Evolutionary conservation across 2,113 vertebrate species (phyloP).

Genomic region (Morphnarchus princeps): DNA sequence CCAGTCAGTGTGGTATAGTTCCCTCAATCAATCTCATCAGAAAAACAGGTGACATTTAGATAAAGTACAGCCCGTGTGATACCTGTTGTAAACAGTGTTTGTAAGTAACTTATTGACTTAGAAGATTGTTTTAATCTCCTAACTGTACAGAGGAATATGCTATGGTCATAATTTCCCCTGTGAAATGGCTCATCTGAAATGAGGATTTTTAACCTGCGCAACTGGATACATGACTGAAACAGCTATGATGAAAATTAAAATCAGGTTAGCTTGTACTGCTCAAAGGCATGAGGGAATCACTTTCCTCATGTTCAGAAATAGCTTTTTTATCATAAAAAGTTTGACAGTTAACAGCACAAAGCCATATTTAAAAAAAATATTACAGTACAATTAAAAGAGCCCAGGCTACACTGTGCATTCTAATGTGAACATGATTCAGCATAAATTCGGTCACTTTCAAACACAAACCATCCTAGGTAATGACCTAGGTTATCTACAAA

Average conservation of each 20-base stretch:
- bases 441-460: neutral
- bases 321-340: neutral
- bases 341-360: neutral
- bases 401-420: neutral
- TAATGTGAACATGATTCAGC: neutral
- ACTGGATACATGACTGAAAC: neutral
- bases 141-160: neutral
- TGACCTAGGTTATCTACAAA: neutral
- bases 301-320: neutral
- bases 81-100: neutral
- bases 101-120: constrained; percentile 41
- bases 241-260: neutral
- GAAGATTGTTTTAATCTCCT: neutral
- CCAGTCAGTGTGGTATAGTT: neutral
- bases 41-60: neutral
- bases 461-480: neutral
- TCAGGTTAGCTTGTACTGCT: neutral
- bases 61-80: neutral
- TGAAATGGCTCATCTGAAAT: neutral
- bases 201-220: neutral
- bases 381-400: neutral
- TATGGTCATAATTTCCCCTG: neutral
- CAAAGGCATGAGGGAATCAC: neutral
- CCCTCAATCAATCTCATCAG: neutral
- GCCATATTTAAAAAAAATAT: neutral